Evolutionary conservation across 2,888 invertebrate species (phyloP).

Genomic region (Abrostola tripartita): DNA sequence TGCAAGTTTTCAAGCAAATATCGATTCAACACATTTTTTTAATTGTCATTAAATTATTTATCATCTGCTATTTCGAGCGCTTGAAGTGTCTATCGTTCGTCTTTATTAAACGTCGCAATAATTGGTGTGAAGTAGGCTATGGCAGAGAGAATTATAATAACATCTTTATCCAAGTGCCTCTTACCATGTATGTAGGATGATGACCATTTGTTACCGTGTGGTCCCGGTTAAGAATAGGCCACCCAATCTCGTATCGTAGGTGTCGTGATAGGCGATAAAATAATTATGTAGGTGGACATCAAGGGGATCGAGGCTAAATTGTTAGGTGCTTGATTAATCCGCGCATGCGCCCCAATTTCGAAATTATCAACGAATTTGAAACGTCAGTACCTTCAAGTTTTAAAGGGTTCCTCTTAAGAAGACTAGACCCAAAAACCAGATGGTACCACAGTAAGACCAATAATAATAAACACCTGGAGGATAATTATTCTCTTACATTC

Average conservation of each 20-base stretch:
- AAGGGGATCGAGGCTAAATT: not conserved
- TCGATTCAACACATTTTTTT: too few species aligned
- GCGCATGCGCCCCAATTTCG: not conserved
- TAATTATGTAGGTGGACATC: constrained; percentile 1
- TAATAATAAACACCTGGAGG: too few species aligned
- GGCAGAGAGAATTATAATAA: constrained; percentile 5
- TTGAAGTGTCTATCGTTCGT: not conserved
- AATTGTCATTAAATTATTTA: too few species aligned
- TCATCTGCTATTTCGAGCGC: too few species aligned
- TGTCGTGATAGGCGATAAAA: not conserved
- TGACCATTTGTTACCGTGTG: not conserved
- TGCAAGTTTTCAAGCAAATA: too few species aligned
- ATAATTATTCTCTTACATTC: too few species aligned
- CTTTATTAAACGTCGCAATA: constrained; percentile 3
- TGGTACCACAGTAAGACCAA: too few species aligned
- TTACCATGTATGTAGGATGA: constrained; percentile 1
- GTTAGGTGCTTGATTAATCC: not conserved
- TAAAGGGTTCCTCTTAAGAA: too few species aligned
- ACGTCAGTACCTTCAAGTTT: too few species aligned
- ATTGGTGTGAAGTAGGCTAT: constrained; percentile 3
- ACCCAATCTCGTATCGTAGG: not conserved
- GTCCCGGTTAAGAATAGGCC: not conserved
- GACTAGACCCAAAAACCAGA: too few species aligned
- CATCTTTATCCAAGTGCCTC: constrained; percentile 1
- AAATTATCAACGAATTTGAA: not conserved